Evolutionary conservation across 2,113 vertebrate genomes (phyloP), one percentile per base, ranked within the genome.

Genomic region (Indicator indicator): DNA sequence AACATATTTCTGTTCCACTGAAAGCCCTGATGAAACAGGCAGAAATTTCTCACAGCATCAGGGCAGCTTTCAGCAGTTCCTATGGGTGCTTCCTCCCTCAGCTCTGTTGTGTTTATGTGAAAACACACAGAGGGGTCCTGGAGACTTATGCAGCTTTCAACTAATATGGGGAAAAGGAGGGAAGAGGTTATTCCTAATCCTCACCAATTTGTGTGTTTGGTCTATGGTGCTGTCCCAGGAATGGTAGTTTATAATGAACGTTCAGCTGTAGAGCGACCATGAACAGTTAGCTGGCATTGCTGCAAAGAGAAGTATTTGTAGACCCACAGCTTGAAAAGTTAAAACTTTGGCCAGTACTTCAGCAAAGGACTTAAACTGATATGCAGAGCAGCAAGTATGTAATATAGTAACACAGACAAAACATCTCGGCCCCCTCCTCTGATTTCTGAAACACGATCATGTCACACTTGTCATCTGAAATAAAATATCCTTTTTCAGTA

Each of bases 391-490:
- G n/a, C 23, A 50, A 12, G 26, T 4, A 40, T 16, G 18, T 58
- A 20, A 73, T 56, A 19, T 21, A 59, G 21, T 20, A 69, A 86
- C 4, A 16, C 38, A 84, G 65, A 58, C 11, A n/a, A 85, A 82
- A 24, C 2, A 14, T 58, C 50, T 72, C 60, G 5, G 33, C 3
- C 5, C 12, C 5, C 4, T 1, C 10, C 65, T 60, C 44, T 0
- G 0, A 16, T 33, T 82, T 70, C 42, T 70, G 73, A 64, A 67
- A 21, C 28, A 12, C 18, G 55, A 67, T 28, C 9, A 26, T 32
- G 14, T 92, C 84, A 54, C 44, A 23, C 44, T 70, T 83, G 44
- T 2, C 19, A 33, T 33, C 42, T 44, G 71, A 79, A 59, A 5
- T 3, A 46, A 76, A n/a, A 64, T 24, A 42, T 12, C 32, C 23